Conservation (phyloP, 1,140 invertebrate species). For the Atta colombica region DNA sequence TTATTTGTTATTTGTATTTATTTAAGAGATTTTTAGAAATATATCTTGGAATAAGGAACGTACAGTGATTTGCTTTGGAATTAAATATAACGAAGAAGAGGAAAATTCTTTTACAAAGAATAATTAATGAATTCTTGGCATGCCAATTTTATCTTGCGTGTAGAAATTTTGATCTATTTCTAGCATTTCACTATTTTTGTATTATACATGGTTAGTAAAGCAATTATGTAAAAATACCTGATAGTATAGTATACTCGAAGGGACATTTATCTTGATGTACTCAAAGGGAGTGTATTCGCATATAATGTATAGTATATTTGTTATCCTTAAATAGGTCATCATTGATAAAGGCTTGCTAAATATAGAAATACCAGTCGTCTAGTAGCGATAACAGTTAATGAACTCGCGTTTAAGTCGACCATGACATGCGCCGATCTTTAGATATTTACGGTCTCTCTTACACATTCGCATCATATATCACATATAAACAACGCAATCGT, state of each 20-base stretch:
- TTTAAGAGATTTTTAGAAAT: neutral
- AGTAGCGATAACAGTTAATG: constrained; percentile 52
- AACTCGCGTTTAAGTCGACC: constrained; percentile 55
- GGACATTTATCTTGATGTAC: neutral
- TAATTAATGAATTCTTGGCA: neutral
- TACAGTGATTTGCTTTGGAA: neutral
- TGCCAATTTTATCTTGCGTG: neutral
- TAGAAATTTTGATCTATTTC: constrained; percentile 31
- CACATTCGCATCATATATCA: neutral
- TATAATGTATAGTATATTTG: constrained; percentile 1
- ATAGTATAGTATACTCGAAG: constrained; percentile 11
- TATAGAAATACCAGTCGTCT: constrained; percentile 28
- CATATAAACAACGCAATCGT: neutral
- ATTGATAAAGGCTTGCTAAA: constrained; percentile 21
- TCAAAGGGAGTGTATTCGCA: neutral
- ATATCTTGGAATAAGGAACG: neutral
- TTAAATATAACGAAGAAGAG: neutral
- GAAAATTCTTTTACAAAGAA: neutral
- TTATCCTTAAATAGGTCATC: constrained; percentile 36
- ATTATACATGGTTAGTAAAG: neutral
- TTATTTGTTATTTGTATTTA: neutral
- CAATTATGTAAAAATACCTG: constrained; percentile 19
- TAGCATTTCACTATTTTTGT: neutral
- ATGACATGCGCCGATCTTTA: constrained; percentile 37
- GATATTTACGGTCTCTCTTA: neutral